Base-by-base conservation (phyloP, 2,888 invertebrate species). In the Meghimatium bilineatum region DNA sequence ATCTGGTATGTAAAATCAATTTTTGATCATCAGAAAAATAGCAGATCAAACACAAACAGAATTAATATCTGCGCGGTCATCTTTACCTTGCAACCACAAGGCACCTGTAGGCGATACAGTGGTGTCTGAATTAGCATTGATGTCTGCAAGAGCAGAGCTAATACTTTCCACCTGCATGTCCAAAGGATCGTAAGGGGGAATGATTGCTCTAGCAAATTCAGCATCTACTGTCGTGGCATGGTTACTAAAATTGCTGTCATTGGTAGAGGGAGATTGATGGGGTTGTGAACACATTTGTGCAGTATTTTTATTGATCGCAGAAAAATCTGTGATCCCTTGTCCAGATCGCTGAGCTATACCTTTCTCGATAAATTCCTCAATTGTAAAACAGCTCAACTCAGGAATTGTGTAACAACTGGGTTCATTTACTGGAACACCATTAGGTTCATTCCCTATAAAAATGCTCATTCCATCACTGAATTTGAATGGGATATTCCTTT, bases 161-260 rank as follows among this genome's bases (percentile, higher is more conserved):
- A 74, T 17, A 29, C 32, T 49, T 23, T 81, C 81, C 20, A 74
- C 38, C 32, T 44, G 38, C 17, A 71, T 71, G 26, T 80, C 80
- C 3, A 44, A 60, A 29, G 69, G 60, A 23, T 71, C 23, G 23
- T 60, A 60, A 44, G 81, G 81, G 0, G 81, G 74, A 20, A 44
- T 34, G 38, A 78, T 66, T 72, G 44, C 29, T 23, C 23, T 1
- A 8, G 44, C 12, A 72, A n/a, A n/a, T n/a, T 36, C 36, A 38
- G n/a, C 1, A 63, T 63, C n/a, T 23, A 63, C 23, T 23, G 29
- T n/a, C 5, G 63, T 2, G 12, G 32, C 29, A 10, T 66, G 32
- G 66, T 32, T 29, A 23, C 32, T 8, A 32, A 32, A 44, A 44
- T 44, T 66, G 60, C 6, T 63, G 3, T 63, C 23, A 63, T 29